Conservation (phyloP, 2,113 vertebrate species). For the Raja brachyura region DNA sequence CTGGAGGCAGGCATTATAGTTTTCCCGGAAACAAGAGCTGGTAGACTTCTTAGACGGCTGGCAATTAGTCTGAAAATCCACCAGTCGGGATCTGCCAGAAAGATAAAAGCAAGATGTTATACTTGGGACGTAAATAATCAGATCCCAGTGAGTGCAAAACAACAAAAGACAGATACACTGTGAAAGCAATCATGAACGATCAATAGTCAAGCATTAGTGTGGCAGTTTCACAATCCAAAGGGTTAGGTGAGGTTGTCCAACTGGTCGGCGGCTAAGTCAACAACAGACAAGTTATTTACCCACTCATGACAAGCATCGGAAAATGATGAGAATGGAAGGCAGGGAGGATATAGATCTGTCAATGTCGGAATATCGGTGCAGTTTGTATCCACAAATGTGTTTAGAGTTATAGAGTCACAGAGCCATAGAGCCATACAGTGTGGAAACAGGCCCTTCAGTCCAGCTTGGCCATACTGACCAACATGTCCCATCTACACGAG, state of each 20-base stretch:
- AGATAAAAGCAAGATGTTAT: background rate
- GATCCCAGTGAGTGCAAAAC: too few relatives aligned
- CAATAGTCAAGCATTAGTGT: background rate
- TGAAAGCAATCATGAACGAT: background rate
- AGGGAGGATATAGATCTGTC: background rate
- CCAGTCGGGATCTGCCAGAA: slow-evolving; percentile 61
- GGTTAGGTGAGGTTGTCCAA: background rate
- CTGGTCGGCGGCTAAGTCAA: background rate
- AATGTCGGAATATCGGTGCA: background rate
- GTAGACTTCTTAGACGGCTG: slow-evolving; percentile 51
- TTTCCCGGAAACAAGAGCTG: slow-evolving; percentile 56
- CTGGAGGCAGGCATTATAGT: slow-evolving; percentile 57
- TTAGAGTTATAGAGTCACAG: background rate
- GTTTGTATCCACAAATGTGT: background rate
- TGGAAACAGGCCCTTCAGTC: too few relatives aligned
- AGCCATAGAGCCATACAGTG: too few relatives aligned
- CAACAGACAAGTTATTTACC: background rate
- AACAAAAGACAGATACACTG: background rate
- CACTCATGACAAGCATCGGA: background rate
- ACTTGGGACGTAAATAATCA: too few relatives aligned
- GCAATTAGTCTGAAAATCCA: slow-evolving; percentile 67
- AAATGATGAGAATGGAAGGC: background rate
- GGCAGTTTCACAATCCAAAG: background rate
- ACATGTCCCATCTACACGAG: too few relatives aligned
- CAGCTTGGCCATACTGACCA: too few relatives aligned